Evolutionary conservation across 2,888 invertebrate genomes (phyloP).

Genomic region (Fragum fragum): DNA sequence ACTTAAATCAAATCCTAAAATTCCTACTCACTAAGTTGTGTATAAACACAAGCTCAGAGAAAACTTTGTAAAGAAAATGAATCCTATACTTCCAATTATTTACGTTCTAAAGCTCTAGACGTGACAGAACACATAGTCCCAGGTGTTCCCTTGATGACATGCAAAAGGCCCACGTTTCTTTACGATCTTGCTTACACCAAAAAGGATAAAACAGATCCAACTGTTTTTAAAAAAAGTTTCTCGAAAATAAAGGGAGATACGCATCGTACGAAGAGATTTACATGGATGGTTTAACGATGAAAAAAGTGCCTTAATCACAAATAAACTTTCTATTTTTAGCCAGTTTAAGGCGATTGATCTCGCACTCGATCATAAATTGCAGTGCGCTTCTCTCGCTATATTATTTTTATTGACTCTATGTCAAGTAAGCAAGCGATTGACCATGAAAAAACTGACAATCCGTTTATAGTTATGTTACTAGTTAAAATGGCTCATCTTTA

Average conservation of each 20-base stretch:
- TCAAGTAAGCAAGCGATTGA: constrained; percentile 28
- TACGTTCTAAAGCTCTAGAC: constrained; percentile 10
- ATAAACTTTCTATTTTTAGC: constrained; percentile 38
- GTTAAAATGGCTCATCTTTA: constrained; percentile 5
- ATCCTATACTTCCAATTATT: constrained; percentile 13
- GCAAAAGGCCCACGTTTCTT: constrained; percentile 23
- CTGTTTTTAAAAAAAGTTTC: constrained; percentile 20
- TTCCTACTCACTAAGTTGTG: constrained; percentile 5
- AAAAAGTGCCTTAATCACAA: constrained; percentile 24
- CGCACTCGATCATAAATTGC: constrained; percentile 12
- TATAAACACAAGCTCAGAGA: constrained; percentile 10
- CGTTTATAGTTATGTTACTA: constrained; percentile 15
- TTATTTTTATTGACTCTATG: constrained; percentile 35
- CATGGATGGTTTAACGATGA: constrained; percentile 42
- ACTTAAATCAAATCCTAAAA: constrained; percentile 19
- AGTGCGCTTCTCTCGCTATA: background rate
- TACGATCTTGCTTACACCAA: too few species aligned
- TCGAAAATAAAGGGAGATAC: constrained; percentile 8
- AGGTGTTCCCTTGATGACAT: constrained; percentile 19
- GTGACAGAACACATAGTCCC: background rate
- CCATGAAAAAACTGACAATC: constrained; percentile 4
- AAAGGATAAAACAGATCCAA: constrained; percentile 18
- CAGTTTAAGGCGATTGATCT: constrained; percentile 33
- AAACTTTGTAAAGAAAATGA: background rate
- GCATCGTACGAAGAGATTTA: constrained; percentile 7